Base-by-base conservation (phyloP, 2,113 vertebrate species). In the Chroicocephalus ridibundus region DNA sequence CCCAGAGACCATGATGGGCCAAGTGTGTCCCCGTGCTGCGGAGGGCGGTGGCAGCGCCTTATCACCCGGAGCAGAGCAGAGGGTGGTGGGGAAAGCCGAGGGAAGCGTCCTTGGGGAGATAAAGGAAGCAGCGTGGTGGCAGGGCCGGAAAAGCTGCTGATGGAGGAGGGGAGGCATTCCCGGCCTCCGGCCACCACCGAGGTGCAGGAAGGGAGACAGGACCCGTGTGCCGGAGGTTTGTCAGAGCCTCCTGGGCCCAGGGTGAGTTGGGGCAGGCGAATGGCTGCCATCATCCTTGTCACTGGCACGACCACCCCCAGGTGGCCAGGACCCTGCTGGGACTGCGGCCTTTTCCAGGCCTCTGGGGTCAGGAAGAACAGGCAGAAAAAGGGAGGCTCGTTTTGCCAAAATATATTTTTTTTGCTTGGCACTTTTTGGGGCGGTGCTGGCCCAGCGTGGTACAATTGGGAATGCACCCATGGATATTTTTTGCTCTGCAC, bases 361-460 rank as follows among this genome's bases (percentile, higher is more conserved):
- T 47, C 32, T 1, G 9, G 31, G 20, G 2, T 12, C 14, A 60
- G 52, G 15, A 64, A 62, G 51, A 55, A 42, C 11, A 22, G 31
- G 12, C 16, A 70, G 61, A 19, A 76, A 82, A 89, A 40, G 11
- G 3, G 15, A 26, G 11, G 22, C 16, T 62, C 0, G 1, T 61
- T 71, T 34, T 68, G 27, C 27, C 1, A 49, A 49, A 49, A 49
- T 11, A 11, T 49, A 7, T 22, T 0, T 7, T 76, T 47, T 76
- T 47, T 75, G 8, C 19, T 6, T 7, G 8, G n/a, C 18, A 31
- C 21, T 34, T 77, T 46, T 38, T 38, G 16, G 29, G 66, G 26
- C 0, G 0, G 21, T 61, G 42, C 58, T 72, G 52, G 40, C 58
- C 15, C n/a, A 42, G 29, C 0, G 1, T 31, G 38, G 38, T 15